Evolutionary conservation across 2,113 vertebrate genomes (phyloP), one percentile per base, ranked within the genome.

Genomic region (Turnix velox): DNA sequence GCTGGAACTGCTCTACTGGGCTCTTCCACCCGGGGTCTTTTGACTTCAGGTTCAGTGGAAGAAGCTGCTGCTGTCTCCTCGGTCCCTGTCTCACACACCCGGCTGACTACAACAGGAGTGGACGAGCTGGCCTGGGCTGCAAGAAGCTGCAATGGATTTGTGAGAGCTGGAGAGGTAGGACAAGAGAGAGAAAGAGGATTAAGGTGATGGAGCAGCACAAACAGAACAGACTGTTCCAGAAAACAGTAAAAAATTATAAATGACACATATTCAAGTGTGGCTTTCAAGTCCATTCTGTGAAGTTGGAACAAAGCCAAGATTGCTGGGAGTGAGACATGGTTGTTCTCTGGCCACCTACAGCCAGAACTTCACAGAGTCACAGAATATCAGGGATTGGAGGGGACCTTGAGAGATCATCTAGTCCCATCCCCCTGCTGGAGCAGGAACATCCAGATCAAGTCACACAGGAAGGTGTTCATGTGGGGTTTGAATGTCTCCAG

Each of bases 61-160:
- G 95, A 92, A 10, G 92, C 74, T 45, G 97, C 90, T 1, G 97
- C 85, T 3, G 96, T 80, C 25, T 96, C 97, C 71, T 98, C 98
- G 1, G 89, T 78, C 76, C 97, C 98, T 14, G 97, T 86, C 75
- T 97, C 97, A 13, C 97, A 95, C 18, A 97, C 98, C 51, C 98
- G 97, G 94, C 97, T 98, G 95, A 99, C 98, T 74, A 99, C 96
- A 68, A 99, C 99, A 0, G 99, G 99, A 11, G 98, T 98, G 54
- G 99, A 99, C 0, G 98, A 99, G 90, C 99, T 99, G 14, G 99
- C 99, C 97, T 99, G 99, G 59, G 99, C 98, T 12, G 99, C 99
- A 42, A 99, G 95, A 80, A 99, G 99, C 97, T 99, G 99, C 94
- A 99, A 97, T 62, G 99, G 99, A 66, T 98, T 99, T 84, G 97